A percentile compares a stretch with the other conserved stretches of the same genome.
Conservation (phyloP, 23 tunicate genomes). For the Phallusia fumigata region DNA sequence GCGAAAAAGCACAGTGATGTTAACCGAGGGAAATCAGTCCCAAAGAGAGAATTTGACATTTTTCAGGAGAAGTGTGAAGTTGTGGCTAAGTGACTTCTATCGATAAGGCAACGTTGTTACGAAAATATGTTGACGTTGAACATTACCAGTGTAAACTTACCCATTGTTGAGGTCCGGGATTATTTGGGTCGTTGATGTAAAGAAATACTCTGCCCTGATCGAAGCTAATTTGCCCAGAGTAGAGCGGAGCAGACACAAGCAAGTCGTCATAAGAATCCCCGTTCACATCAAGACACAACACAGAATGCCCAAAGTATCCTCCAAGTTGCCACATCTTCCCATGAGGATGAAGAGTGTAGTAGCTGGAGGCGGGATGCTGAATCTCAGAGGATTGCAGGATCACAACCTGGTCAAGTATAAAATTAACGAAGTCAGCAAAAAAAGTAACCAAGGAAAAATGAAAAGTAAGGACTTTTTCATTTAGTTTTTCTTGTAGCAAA, state of each 20-base stretch:
- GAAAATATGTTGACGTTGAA: no score
- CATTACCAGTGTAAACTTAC: background rate
- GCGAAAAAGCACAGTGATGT: no score
- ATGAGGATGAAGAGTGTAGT: background rate
- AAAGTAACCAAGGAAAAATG: no score
- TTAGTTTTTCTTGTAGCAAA: no score
- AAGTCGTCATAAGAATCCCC: conserved; percentile 17
- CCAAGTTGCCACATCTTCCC: conserved; percentile 34
- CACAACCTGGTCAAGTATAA: background rate
- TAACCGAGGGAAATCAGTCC: no score
- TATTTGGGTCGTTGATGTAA: conserved; percentile 15
- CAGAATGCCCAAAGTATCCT: conserved; percentile 30
- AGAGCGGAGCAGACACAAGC: conserved; percentile 31
- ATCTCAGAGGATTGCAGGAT: background rate
- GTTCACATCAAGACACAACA: conserved; percentile 13
- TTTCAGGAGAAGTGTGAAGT: no score
- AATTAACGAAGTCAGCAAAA: no score
- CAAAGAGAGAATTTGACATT: no score
- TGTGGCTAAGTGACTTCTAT: no score
- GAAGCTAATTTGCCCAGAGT: conserved; percentile 11
- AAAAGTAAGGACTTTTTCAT: no score
- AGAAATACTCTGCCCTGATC: conserved; percentile 36
- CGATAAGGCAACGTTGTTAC: no score
- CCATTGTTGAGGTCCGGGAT: conserved; percentile 14
- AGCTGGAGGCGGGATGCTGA: background rate